Percentiles rank a stretch among this genome's conserved stretches.
These are phyloP conservation scores for Charanyca ferruginea DNA, from an alignment of 2,888 invertebrate species.

Conservation along the genomic window DNA sequence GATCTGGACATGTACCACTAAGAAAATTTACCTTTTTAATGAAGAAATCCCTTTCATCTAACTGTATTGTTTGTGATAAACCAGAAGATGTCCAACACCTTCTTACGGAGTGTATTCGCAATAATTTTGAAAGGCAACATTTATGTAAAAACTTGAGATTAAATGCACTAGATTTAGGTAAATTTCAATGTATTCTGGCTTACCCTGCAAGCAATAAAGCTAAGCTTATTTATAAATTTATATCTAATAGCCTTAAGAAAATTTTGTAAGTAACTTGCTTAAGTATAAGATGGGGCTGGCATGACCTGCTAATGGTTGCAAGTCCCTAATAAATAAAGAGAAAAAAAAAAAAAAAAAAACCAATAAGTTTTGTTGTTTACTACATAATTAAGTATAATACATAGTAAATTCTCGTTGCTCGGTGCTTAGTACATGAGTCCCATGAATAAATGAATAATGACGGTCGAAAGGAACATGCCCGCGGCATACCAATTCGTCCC, in stretches of 20 bases:
- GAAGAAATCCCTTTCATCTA: neutral
- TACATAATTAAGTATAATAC: slow-evolving; percentile 67
- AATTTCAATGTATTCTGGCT: no score
- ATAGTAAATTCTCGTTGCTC: slow-evolving; percentile 75
- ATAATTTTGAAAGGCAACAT: no score
- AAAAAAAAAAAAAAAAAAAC: slow-evolving; percentile 4
- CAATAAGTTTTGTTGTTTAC: slow-evolving; percentile 36
- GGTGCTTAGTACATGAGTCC: slow-evolving; percentile 79
- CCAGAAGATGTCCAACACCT: neutral
- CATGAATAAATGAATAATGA: slow-evolving; percentile 90
- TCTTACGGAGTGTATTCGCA: no score
- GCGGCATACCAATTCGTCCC: slow-evolving; percentile 88
- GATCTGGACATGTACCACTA: neutral
- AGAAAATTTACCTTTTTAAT: neutral
- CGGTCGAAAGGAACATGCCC: slow-evolving; percentile 82
- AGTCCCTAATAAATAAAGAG: no score
- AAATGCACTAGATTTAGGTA: no score
- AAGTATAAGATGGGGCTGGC: neutral
- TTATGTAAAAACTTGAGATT: no score
- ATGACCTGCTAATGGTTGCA: neutral
- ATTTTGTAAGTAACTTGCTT: neutral
- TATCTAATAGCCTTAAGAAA: neutral
- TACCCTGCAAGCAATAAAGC: neutral
- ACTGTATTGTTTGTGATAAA: neutral
- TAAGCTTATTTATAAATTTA: neutral